Percentiles rank a stretch among this genome's conserved stretches.
These are phyloP conservation scores for Phymastichus coffea DNA, from an alignment of 1,140 invertebrate genomes.

Conservation along the genomic window DNA sequence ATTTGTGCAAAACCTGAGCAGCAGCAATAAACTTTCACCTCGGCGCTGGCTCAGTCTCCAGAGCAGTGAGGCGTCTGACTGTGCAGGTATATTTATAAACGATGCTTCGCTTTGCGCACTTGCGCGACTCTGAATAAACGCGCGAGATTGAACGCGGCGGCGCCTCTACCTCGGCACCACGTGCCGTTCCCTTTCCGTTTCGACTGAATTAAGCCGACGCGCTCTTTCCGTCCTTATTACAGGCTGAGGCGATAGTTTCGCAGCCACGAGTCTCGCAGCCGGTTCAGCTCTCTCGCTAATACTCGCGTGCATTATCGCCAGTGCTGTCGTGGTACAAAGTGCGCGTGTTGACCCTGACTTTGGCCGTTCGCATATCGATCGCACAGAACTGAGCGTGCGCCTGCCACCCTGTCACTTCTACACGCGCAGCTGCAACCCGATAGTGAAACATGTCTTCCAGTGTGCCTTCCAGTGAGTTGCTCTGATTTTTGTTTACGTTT, in stretches of 20 bases:
- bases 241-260: no score
- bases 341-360: conserved; percentile 1
- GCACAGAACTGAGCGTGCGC: background rate
- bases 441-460: background rate
- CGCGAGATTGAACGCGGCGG: background rate
- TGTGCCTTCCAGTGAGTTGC: background rate
- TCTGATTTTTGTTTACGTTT: background rate
- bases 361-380: background rate
- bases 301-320: no score
- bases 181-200: no score
- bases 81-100: no score
- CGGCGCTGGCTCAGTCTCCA: no score
- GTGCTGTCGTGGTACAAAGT: background rate
- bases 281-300: conserved; percentile 4
- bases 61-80: no score
- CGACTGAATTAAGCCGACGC: no score
- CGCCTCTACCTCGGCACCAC: no score
- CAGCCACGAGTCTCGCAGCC: background rate
- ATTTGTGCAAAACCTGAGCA: no score
- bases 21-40: no score
- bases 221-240: no score
- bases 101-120: background rate
- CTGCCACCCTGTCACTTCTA: background rate
- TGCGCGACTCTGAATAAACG: background rate
- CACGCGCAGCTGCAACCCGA: background rate